A percentile compares a stretch with the other conserved stretches of the same genome.
phyloP scores from a whole-genome alignment of 2,797 vertebrate species.

The Moxostoma hubbsi region DNA sequence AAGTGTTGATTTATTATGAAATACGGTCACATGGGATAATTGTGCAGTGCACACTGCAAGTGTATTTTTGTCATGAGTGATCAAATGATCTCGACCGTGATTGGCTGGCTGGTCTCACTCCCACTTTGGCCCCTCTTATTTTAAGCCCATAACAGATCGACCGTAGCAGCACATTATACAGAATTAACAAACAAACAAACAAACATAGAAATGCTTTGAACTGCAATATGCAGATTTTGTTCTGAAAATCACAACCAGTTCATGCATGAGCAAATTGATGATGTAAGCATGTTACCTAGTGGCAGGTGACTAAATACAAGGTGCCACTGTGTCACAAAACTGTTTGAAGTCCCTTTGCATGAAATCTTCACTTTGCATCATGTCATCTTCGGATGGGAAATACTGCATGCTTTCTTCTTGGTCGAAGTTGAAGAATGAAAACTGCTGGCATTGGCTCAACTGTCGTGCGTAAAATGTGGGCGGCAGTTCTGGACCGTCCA shows the following conservation, averaged over 20 bases:
- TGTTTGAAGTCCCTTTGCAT: conserved; percentile 89
- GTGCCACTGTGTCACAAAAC: conserved; percentile 80
- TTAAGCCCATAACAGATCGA: too few relatives aligned
- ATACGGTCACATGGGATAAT: conserved; percentile 41
- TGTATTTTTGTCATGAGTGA: conserved; percentile 48
- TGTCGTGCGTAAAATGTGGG: conserved; percentile 52
- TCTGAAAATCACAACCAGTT: conserved; percentile 8
- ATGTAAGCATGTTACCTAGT: conserved; percentile 45
- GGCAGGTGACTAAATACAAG: conserved; percentile 47
- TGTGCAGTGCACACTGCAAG: too few relatives aligned
- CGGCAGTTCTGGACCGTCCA: conserved; percentile 70
- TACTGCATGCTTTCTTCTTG: conserved; percentile 87
- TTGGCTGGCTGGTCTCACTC: too few relatives aligned
- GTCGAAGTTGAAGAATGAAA: conserved; percentile 58
- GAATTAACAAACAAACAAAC: conserved; percentile 19
- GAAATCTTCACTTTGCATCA: conserved; percentile 86
- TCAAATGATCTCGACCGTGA: neutral
- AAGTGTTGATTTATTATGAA: conserved; percentile 65
- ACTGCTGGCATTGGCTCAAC: conserved; percentile 30
- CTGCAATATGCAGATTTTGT: neutral
- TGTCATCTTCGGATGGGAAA: conserved; percentile 86
- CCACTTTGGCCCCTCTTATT: too few relatives aligned
- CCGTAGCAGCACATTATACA: neutral
- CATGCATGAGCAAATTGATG: neutral
- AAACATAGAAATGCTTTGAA: conserved; percentile 3